Percentiles rank a stretch among this genome's conserved stretches.
phyloP scores from a whole-genome alignment of 2,113 vertebrate species.

The Gymnogyps californianus region DNA sequence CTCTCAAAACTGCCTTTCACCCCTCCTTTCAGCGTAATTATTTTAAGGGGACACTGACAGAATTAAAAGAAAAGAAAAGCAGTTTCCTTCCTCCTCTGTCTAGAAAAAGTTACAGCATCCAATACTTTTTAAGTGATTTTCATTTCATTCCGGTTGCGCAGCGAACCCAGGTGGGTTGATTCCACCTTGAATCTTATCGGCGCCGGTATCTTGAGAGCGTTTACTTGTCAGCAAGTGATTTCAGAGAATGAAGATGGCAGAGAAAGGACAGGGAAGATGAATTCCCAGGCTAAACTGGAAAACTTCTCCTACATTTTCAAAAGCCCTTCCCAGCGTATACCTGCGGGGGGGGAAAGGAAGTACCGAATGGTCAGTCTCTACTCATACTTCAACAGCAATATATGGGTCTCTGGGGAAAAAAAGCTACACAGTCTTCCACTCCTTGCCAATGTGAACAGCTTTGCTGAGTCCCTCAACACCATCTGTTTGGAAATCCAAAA shows the following conservation, averaged over 20 bases:
- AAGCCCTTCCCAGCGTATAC: not conserved
- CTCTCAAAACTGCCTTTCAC: not conserved
- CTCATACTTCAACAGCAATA: not conserved
- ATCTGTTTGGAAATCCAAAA: conserved; percentile 49
- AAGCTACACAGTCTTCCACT: not conserved
- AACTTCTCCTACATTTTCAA: not conserved
- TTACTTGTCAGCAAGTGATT: not conserved
- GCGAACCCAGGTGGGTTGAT: not conserved
- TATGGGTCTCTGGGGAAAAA: not conserved
- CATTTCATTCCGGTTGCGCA: not conserved
- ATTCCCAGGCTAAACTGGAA: not conserved
- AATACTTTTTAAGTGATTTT: not conserved
- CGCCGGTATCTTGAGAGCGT: rapidly evolving
- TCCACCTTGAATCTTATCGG: not conserved
- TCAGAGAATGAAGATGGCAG: not conserved
- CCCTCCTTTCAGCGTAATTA: not conserved
- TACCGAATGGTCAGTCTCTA: not conserved
- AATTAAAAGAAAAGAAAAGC: not conserved
- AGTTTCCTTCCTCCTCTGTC: conserved; percentile 50
- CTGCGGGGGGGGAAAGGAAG: not conserved
- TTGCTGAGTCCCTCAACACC: conserved; percentile 47
- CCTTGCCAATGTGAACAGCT: conserved; percentile 43
- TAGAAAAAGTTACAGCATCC: not conserved
- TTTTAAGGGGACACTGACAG: conserved; percentile 51
- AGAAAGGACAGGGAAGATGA: not conserved